phyloP scores from a whole-genome alignment of 2,797 vertebrate species.

The Centropyge bicolor region DNA sequence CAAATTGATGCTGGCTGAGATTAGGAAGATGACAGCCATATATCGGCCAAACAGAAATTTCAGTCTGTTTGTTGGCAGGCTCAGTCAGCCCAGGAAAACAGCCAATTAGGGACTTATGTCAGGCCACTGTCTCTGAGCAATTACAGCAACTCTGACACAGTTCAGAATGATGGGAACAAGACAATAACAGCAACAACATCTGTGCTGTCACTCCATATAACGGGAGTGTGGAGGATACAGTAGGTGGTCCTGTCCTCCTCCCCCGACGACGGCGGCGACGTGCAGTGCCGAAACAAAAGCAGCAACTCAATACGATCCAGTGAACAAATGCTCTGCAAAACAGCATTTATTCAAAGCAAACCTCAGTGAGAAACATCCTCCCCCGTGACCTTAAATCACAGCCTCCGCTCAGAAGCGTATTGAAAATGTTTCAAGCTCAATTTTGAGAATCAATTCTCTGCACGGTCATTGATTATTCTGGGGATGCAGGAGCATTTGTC shows the following conservation, averaged over 20 bases:
- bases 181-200: conserved; percentile 37
- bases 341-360: not conserved
- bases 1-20: conserved; percentile 7
- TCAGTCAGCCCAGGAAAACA: conserved; percentile 28
- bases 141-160: conserved; percentile 61
- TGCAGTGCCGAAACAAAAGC: not conserved
- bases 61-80: conserved; percentile 24
- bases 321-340: not conserved
- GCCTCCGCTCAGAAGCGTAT: not conserved
- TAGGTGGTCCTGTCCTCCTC: conserved; percentile 11
- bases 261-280: not conserved
- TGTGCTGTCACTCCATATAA: not conserved
- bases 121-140: conserved; percentile 43
- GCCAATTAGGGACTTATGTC: conserved; percentile 43
- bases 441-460: not conserved
- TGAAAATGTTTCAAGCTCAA: not conserved
- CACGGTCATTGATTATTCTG: conserved; percentile 16
- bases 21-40: conserved; percentile 25
- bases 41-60: conserved; percentile 39
- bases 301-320: not conserved
- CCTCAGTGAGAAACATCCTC: conserved; percentile 1
- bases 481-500: not conserved
- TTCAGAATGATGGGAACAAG: conserved; percentile 10
- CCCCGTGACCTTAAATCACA: conserved; percentile 6
- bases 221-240: not conserved